Evolutionary conservation across 2,113 vertebrate genomes (phyloP).

Genomic region (Perccottus glenii): DNA sequence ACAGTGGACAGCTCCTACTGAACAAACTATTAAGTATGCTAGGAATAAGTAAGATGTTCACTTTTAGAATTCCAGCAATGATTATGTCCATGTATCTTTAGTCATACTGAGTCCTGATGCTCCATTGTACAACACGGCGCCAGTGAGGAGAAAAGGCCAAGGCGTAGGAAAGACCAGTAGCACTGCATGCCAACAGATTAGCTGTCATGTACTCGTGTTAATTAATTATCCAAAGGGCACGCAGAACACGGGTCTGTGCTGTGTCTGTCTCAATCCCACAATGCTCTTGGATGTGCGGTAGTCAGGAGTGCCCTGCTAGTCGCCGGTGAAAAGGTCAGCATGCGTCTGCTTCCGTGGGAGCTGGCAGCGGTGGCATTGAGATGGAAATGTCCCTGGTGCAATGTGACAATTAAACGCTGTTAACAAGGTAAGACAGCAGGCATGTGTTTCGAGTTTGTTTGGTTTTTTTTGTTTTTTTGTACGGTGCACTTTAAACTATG

Average conservation of each 20-base stretch:
- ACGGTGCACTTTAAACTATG: conserved; percentile 7
- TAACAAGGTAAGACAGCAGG: conserved; percentile 59
- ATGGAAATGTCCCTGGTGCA: conserved; percentile 48
- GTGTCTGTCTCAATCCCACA: conserved; percentile 28
- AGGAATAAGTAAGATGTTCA: conserved; percentile 46
- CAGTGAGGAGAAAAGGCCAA: background rate
- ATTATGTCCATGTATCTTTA: background rate
- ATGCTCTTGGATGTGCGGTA: conserved; percentile 24
- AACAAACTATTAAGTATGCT: conserved; percentile 63
- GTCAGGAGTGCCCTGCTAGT: conserved; percentile 31
- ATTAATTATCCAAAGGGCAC: conserved; percentile 49
- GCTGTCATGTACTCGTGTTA: conserved; percentile 49
- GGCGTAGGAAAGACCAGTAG: background rate
- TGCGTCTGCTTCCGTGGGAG: conserved; percentile 25
- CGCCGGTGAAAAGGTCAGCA: conserved; percentile 59
- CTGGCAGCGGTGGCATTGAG: conserved; percentile 24
- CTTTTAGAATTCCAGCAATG: conserved; percentile 27
- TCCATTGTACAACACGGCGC: conserved; percentile 2
- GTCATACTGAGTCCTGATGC: conserved; percentile 17
- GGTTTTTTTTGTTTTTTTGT: no score
- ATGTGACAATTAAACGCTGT: conserved; percentile 68
- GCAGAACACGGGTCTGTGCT: conserved; percentile 9
- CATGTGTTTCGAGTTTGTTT: conserved; percentile 30
- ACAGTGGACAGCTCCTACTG: conserved; percentile 67
- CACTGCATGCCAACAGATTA: conserved; percentile 45